Conservation (phyloP, 2,888 invertebrate species). For the Tetragonisca angustula region DNA sequence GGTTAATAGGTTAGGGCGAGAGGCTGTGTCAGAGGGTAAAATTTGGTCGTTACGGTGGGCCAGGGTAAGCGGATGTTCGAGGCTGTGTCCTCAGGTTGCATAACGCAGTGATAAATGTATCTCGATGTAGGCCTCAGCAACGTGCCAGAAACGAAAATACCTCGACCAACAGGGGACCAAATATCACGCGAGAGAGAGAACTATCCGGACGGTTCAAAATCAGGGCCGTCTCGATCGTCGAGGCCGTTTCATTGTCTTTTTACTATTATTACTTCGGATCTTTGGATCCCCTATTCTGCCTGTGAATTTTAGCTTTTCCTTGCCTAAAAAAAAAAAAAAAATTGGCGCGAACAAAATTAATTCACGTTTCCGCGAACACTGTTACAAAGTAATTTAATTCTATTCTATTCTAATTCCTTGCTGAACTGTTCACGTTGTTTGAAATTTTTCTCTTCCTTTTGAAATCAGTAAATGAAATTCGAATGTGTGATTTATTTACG, state of each 20-base stretch:
- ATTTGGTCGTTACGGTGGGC: conserved; percentile 6
- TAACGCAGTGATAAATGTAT: conserved; percentile 52
- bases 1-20: neutral
- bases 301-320: no score
- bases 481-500: neutral
- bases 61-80: conserved; percentile 12
- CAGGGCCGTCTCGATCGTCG: conserved; percentile 14
- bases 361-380: no score
- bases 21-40: neutral
- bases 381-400: no score
- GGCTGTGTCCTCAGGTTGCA: conserved; percentile 55
- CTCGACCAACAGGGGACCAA: conserved; percentile 50
- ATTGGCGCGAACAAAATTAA: no score
- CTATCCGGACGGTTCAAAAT: conserved; percentile 40
- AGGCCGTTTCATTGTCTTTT: neutral
- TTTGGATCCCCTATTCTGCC: neutral
- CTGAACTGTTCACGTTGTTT: no score
- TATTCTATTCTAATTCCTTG: no score
- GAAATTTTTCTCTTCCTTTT: no score
- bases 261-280: neutral
- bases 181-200: conserved; percentile 34
- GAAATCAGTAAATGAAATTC: no score
- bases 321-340: no score
- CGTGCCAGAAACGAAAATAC: conserved; percentile 83
- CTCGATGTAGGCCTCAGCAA: conserved; percentile 80